Percentiles rank a stretch among this genome's conserved stretches.
Evolutionary conservation across 2,797 vertebrate species (phyloP).

Genomic region (Hylomyscus alleni): DNA sequence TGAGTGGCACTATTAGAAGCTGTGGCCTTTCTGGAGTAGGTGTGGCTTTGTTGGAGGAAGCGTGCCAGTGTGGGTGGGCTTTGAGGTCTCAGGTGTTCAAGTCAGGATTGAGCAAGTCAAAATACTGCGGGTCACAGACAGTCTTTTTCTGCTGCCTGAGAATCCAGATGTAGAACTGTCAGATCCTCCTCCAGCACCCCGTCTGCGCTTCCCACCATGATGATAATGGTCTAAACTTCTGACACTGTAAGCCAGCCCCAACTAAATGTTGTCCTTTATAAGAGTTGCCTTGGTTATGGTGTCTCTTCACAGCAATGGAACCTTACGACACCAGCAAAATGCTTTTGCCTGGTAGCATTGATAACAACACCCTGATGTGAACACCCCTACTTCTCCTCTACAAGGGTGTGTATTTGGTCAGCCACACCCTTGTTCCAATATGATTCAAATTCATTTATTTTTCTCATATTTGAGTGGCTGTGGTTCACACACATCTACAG

Average conservation of each 20-base stretch:
- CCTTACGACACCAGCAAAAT: background rate
- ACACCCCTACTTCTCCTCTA: background rate
- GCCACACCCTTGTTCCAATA: background rate
- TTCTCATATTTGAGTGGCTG: background rate
- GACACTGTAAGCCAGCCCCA: background rate
- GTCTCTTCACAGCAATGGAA: background rate
- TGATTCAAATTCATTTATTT: background rate
- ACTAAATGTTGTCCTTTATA: background rate
- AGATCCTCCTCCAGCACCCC: background rate
- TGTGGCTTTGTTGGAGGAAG: background rate
- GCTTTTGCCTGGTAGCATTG: too few relatives aligned
- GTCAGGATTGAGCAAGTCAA: too few relatives aligned
- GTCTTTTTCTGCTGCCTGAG: background rate
- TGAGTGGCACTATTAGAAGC: background rate
- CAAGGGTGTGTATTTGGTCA: background rate
- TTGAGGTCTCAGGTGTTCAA: too few relatives aligned
- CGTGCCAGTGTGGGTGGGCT: background rate
- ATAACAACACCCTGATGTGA: background rate
- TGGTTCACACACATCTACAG: background rate
- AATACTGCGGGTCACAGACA: too few relatives aligned
- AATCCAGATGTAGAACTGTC: background rate
- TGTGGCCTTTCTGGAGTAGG: background rate
- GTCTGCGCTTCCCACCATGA: background rate
- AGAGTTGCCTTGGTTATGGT: too few relatives aligned
- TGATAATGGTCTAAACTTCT: background rate